Evolutionary conservation across 2,888 invertebrate species (phyloP), one percentile per base, ranked within the genome.

Genomic region (Sussaba pulchella): DNA sequence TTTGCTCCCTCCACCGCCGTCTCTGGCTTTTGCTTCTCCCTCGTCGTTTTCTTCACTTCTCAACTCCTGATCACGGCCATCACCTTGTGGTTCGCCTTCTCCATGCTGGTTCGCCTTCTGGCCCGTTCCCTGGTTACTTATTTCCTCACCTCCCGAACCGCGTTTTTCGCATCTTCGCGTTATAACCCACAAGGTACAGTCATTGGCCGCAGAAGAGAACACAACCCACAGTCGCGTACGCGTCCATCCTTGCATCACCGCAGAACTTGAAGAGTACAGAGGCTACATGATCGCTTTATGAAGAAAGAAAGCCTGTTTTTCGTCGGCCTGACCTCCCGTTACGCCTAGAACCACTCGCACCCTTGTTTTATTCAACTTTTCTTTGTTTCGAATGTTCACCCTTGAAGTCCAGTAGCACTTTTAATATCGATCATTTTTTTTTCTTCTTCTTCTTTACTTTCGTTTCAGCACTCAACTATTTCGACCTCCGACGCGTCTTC

Each of bases 91-190:
- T 61, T 73, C 21, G 64, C 64, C 81, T 77, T 70, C 77, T 77
- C 50, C 12, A 47, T 26, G 66, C 73, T 66, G 70, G 73, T 74
- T 81, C 57, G 61, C 81, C 81, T 81, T 81, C 77, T 81, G 66
- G 59, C 24, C 61, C 45, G 36, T 26, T 52, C 50, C 69, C 54
- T 41, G 19, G 59, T 57, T 59, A n/a, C 67, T 57, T 57, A 50
- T 70, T 74, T 70, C 63, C 66, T 59, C 67, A 12, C 41, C 75
- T 59, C 74, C 19, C n/a, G 21, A 17, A 64, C 57, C 9, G 50
- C 52, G 14, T 78, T 57, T 14, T 75, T 64, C 43, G 69, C 31
- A 12, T 72, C 61, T 41, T 8, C 36, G 57, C 41, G 54, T 31
- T 45, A 14, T 2, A 57, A n/a, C 0, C 8, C 17, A 3, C 17